Conservation (phyloP, 2,113 vertebrate species). For the Peromyscus californicus region DNA sequence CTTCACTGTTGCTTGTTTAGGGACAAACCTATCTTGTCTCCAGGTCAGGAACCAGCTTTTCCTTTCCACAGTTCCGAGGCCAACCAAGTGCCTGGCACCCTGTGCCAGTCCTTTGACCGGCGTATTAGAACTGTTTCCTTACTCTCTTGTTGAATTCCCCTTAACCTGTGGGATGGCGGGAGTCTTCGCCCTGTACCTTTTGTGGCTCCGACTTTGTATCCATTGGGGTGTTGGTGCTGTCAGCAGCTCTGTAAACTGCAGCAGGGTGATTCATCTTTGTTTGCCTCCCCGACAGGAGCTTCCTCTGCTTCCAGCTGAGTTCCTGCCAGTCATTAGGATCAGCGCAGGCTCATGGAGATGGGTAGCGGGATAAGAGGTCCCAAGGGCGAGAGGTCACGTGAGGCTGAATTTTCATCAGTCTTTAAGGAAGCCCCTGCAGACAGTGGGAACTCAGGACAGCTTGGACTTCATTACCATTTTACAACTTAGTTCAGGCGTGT, state of each 20-base stretch:
- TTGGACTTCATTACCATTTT: neutral
- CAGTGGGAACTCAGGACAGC: neutral
- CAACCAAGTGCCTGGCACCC: neutral
- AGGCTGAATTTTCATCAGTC: neutral
- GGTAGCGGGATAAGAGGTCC: neutral
- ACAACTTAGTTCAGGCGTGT: neutral
- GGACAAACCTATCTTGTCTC: neutral
- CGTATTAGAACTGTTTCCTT: neutral
- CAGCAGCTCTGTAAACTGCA: neutral
- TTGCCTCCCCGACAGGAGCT: neutral
- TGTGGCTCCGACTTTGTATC: neutral
- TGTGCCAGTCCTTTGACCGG: neutral
- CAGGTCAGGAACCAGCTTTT: neutral
- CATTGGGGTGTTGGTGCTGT: fast-evolving
- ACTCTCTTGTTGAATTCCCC: neutral
- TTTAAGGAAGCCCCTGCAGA: neutral
- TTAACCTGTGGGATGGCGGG: neutral
- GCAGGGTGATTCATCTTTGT: neutral
- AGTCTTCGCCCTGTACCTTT: neutral
- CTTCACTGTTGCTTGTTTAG: neutral
- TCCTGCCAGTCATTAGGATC: neutral
- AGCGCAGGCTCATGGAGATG: neutral
- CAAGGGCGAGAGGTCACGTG: neutral
- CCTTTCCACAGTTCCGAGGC: neutral
- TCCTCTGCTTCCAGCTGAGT: neutral